Base-by-base conservation (phyloP, 2,888 invertebrate species). In the Dendrolimus pini region DNA sequence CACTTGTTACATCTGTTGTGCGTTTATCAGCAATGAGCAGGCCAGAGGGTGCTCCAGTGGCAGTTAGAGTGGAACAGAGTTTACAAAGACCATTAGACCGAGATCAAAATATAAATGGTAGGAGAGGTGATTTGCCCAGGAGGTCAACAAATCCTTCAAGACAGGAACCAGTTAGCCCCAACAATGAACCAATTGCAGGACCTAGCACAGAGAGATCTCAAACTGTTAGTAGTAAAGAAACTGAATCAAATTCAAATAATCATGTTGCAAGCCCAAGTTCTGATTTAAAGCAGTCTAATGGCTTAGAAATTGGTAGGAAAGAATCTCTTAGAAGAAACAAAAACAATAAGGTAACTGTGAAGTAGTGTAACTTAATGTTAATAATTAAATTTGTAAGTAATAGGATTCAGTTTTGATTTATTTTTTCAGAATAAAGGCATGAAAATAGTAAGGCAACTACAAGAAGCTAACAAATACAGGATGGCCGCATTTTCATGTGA, bases 61-160 rank as follows among this genome's bases (percentile, higher is more conserved):
- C 85, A 65, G 92, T 81, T 59, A 86, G 82, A 71, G 85, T 86
- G 59, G 89, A 88, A 67, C 92, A 91, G 70, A 91, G 87, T 64
- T 77, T 87, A 65, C 84, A 89, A 62, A 83, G 89, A 58, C 90
- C 91, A 54, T 68, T 93, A 57, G 94, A 94, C 74, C 89, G 91
- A 73, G 95, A 95, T 77, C 94, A 93, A 65, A 95, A 95, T 78
- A 93, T 95, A 41, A 95, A 95, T 83, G 95, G 95, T 1, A 92
- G 92, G 65, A 89, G 94, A 68, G 95, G 95, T 54, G 85, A 90
- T 7, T 74, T 94, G 58, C 89, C 89, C 41, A 75, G 89, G 62
- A 83, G 88, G 61, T 71, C 72, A 62, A 61, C 70, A 55, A 75
- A 76, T 62, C 62, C 66, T 59, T 67, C 69, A 59, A 80, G 78